These are phyloP conservation scores for Diloba caeruleocephala DNA, from an alignment of 2,888 invertebrate genomes.

Conservation along the genomic window DNA sequence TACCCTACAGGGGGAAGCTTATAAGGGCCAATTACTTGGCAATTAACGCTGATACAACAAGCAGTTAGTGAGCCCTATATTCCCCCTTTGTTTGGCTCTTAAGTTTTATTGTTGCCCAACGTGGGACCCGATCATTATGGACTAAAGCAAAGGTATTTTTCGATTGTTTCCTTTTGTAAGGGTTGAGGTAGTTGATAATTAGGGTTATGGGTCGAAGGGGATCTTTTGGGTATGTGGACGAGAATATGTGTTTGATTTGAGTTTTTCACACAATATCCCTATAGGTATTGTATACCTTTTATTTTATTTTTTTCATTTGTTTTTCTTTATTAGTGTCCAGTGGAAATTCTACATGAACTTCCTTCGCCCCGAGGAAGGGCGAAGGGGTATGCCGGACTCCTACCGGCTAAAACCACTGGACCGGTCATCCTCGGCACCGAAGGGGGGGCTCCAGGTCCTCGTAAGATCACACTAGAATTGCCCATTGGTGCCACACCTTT, in stretches of 20 bases:
- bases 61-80: slow-evolving; percentile 46
- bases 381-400: too few species aligned
- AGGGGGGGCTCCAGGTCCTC: too few species aligned
- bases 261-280: too few species aligned
- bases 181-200: slow-evolving; percentile 29
- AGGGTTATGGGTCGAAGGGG: slow-evolving; percentile 4
- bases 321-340: too few species aligned
- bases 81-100: slow-evolving; percentile 33
- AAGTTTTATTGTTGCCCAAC: slow-evolving; percentile 40
- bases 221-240: slow-evolving; percentile 3
- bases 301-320: too few species aligned
- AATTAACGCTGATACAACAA: slow-evolving; percentile 55
- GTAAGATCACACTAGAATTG: too few species aligned
- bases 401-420: too few species aligned
- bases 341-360: too few species aligned
- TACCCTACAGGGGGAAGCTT: slow-evolving; percentile 42
- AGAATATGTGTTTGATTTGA: neutral
- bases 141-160: slow-evolving; percentile 38
- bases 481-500: too few species aligned
- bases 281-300: too few species aligned
- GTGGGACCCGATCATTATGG: slow-evolving; percentile 24
- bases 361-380: too few species aligned
- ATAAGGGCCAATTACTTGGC: slow-evolving; percentile 49
- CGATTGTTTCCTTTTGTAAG: slow-evolving; percentile 31
- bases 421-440: too few species aligned